Evolutionary conservation across 2,113 vertebrate species (phyloP), one percentile per base, ranked within the genome.

Genomic region (Dipodomys merriami): DNA sequence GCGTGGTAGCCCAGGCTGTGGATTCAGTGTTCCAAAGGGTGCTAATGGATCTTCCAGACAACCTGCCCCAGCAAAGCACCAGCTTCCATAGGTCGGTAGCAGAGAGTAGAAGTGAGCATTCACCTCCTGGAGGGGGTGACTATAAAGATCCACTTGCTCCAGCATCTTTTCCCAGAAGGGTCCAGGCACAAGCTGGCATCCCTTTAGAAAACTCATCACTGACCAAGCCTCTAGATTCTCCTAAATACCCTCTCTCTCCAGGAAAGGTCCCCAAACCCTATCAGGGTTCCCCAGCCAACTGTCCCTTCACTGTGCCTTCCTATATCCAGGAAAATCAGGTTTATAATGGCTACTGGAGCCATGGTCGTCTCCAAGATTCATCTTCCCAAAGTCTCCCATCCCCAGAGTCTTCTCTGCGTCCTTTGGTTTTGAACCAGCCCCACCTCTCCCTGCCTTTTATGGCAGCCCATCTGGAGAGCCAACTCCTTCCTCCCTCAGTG

Each of bases 21-120:
- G 99, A 99, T 90, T 97, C 97, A 0, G 98, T 99, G 72, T 98
- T 99, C 94, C 98, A 98, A 93, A 98, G 97, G 91, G 79, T 98
- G 76, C 97, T 99, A 92, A 15, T 97, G 23, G 97, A 98, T 71
- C 94, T 97, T 11, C 96, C 97, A 12, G 97, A 96, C 84, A 97
- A 95, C 16, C 95, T 91, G 67, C 80, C 95, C 76, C 97, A 93
- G 88, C 82, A 92, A 67, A 83, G 46, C 10, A 0, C 9, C 57
- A 88, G 80, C 35, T 77, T 86, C 83, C 88, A 1, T 0, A 44
- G 77, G 39, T 60, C 23, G 0, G 82, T 16, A 8, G 67, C 91
- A 73, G 95, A 85, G 19, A 76, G 23, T 22, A 93, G 90, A 72
- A 96, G 44, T 6, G 84, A 95, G 72, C 25, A 65, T 84, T 93